phyloP scores from a whole-genome alignment of 2,888 invertebrate species.

The Caenorhabditis parvicauda region DNA sequence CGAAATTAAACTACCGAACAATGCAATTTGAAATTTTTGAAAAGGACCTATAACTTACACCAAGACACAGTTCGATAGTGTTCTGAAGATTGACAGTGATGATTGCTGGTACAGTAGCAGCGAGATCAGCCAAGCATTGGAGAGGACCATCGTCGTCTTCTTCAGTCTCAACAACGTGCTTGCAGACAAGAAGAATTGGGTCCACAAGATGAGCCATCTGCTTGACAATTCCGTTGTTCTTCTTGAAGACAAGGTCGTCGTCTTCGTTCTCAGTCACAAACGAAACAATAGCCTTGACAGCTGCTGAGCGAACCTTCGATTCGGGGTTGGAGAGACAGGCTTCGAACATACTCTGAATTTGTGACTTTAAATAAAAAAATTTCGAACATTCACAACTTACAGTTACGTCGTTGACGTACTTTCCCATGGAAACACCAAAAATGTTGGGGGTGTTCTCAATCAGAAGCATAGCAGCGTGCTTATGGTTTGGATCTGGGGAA shows the following conservation, averaged over 20 bases:
- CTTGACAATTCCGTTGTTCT: slow-evolving; percentile 84
- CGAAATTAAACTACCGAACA: not conserved
- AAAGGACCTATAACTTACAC: no score
- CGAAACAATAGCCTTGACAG: slow-evolving; percentile 68
- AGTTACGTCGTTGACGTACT: slow-evolving; percentile 59
- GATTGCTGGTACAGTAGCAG: slow-evolving; percentile 88
- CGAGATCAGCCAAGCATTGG: slow-evolving; percentile 88
- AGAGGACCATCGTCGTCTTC: slow-evolving; percentile 76
- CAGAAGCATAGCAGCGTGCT: slow-evolving; percentile 89
- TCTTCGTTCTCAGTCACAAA: slow-evolving; percentile 91
- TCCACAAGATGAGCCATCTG: slow-evolving; percentile 70
- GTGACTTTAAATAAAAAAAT: not conserved
- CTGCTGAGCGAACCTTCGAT: slow-evolving; percentile 66
- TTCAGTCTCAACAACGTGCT: slow-evolving; percentile 83
- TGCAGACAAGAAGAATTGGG: slow-evolving; percentile 77
- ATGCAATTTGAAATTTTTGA: slow-evolving; percentile 65
- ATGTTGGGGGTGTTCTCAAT: slow-evolving; percentile 78
- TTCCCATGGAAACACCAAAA: slow-evolving; percentile 89
- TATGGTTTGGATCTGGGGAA: slow-evolving; percentile 77
- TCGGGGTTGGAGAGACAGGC: slow-evolving; percentile 27
- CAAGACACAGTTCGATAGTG: slow-evolving; percentile 82
- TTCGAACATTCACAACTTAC: not conserved
- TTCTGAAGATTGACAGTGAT: slow-evolving; percentile 83
- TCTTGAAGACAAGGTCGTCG: slow-evolving; percentile 83
- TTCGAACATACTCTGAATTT: slow-evolving; percentile 22